These are phyloP conservation scores for Sapajus apella DNA, from an alignment of 2,113 vertebrate genomes.

Conservation along the genomic window DNA sequence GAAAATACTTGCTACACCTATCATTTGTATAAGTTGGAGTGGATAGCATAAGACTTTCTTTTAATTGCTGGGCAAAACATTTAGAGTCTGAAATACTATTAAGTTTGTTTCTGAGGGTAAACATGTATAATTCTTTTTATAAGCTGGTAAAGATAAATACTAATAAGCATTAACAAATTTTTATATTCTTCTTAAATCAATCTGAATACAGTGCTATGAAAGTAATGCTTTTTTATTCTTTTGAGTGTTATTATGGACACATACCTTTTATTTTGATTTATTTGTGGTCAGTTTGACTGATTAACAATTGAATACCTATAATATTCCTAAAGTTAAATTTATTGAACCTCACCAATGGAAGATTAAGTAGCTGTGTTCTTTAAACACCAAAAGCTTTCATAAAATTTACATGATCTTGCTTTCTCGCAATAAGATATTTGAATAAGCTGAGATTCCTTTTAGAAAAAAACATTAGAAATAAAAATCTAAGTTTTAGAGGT, in stretches of 20 bases:
- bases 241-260: background rate
- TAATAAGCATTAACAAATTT: background rate
- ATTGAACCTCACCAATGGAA: background rate
- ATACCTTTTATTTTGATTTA: background rate
- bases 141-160: background rate
- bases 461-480: background rate
- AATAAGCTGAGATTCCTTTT: background rate
- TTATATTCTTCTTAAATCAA: background rate
- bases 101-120: background rate
- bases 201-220: background rate
- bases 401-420: background rate
- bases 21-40: background rate
- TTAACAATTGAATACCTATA: background rate
- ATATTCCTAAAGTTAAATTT: background rate
- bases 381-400: background rate
- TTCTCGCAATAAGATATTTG: background rate
- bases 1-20: background rate
- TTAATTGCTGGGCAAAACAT: background rate
- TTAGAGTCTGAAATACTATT: background rate
- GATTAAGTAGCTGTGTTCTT: background rate
- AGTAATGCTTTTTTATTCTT: background rate
- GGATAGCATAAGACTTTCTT: background rate
- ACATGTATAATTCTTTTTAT: background rate
- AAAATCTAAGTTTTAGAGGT: background rate
- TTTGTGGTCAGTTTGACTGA: background rate